Percentiles rank a stretch among this genome's conserved stretches.
These are phyloP conservation scores for Eulemur coronatus DNA, from an alignment of 2,797 vertebrate genomes.

Conservation along the genomic window DNA sequence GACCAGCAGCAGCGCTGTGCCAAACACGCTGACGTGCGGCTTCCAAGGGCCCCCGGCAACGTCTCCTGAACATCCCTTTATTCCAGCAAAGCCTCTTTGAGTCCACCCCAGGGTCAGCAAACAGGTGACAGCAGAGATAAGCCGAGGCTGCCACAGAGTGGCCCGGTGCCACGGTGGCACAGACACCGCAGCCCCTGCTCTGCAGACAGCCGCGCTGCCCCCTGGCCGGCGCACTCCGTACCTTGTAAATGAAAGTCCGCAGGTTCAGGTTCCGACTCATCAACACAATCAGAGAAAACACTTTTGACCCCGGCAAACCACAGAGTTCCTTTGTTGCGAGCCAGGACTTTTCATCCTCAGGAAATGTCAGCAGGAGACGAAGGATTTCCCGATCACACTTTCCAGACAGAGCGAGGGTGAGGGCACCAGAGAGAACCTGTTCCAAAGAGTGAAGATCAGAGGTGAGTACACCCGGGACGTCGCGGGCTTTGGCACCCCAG, in stretches of 20 bases:
- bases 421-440: constrained; percentile 73
- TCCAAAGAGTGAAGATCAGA: accelerated
- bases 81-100: not conserved
- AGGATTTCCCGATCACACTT: constrained; percentile 79
- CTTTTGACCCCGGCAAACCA: constrained; percentile 64
- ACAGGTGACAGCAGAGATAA: accelerated
- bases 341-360: constrained; percentile 40
- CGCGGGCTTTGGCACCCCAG: accelerated
- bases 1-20: accelerated
- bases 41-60: no score
- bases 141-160: not conserved
- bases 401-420: constrained; percentile 64
- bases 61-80: not conserved
- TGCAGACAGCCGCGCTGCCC: accelerated
- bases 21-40: not conserved
- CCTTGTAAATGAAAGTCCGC: constrained; percentile 80
- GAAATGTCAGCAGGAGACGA: constrained; percentile 75
- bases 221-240: not conserved
- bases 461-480: accelerated
- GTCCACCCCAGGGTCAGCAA: not conserved
- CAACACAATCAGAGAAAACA: constrained; percentile 63
- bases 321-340: constrained; percentile 76
- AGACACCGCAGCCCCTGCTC: no score
- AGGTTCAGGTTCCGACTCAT: constrained; percentile 77
- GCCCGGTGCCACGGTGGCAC: accelerated